Base-by-base conservation (phyloP, 2,797 vertebrate genomes). In the Anguilla pacifica region DNA sequence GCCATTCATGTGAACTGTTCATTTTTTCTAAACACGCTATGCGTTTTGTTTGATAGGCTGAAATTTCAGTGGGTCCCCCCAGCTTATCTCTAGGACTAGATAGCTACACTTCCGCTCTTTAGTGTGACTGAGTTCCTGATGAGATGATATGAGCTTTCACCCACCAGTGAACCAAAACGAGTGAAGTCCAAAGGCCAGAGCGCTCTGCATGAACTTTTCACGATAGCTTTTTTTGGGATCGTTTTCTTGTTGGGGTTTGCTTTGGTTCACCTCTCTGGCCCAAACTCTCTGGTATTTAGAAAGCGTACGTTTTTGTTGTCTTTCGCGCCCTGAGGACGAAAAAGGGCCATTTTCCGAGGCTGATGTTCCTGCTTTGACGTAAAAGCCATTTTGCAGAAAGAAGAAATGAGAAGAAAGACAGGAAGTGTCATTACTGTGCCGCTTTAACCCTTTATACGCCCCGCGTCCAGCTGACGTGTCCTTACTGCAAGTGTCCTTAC, bases 401-500 rank as follows among this genome's bases (percentile, higher is more conserved):
- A 91, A 93, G 91, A 93, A 94, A 92, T 92, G 92, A 90, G 90
- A 90, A 90, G 86, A 55, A 84, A 72, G 55, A 90, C 86, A 46
- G 90, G 90, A 94, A 94, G 91, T 93, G 28, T 55, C 46, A 53
- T 35, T 82, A 35, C 64, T 31, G n/a, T 43, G 9, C 17, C 57
- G 43, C 31, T 25, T 43, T 64, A 64, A 85, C 84, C 19, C 59
- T 67, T 85, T 61, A 11, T 15, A 49, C 57, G 70, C 0, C 6
- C 10, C 57, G 7, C 17, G 59, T 43, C 31, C 59, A 70, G 35
- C 9, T 67, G 28, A 39, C 28, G 22, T 46, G n/a, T 64, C 35
- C 7, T 43, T 43, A 61, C 17, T 15, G 9, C 51, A n/a, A 49
- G 49, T n/a, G n/a, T 64, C 35, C 7, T 43, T 43, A 61, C 17